Conservation (phyloP, 2,888 invertebrate genomes). For the Augiades crinisus region DNA sequence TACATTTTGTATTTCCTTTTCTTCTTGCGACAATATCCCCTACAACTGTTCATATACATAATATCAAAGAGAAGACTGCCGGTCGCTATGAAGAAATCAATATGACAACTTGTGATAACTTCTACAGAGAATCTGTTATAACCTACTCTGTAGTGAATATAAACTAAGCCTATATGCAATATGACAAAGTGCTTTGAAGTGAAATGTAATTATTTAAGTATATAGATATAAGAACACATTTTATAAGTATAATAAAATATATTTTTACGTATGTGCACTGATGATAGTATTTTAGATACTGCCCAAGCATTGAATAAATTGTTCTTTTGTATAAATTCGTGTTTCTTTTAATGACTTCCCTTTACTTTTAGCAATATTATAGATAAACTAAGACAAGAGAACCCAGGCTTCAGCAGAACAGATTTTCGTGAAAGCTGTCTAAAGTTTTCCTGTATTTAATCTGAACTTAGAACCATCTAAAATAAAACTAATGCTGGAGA, state of each 20-base stretch:
- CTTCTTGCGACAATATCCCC: too few relatives aligned
- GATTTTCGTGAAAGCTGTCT: too few relatives aligned
- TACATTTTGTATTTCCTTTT: too few relatives aligned
- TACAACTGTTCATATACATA: too few relatives aligned
- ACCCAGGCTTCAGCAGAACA: too few relatives aligned
- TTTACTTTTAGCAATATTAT: too few relatives aligned
- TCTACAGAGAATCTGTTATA: background rate
- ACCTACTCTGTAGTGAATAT: background rate
- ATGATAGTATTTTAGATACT: conserved; percentile 49
- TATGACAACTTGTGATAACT: background rate
- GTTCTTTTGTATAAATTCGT: conserved; percentile 43
- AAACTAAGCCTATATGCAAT: background rate
- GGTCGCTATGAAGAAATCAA: background rate
- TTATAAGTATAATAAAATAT: conserved; percentile 35
- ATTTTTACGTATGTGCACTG: conserved; percentile 55
- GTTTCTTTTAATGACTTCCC: conserved; percentile 28
- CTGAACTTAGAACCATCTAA: too few relatives aligned
- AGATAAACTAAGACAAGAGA: too few relatives aligned
- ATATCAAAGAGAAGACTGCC: too few relatives aligned
- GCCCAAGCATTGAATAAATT: conserved; percentile 56
- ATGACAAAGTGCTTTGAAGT: conserved; percentile 8
- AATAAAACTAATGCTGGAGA: too few relatives aligned
- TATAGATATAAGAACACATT: conserved; percentile 37
- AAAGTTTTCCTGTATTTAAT: too few relatives aligned
- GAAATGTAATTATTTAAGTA: conserved; percentile 31